Conservation (phyloP, 2,797 vertebrate genomes). For the Notamacropus eugenii region DNA sequence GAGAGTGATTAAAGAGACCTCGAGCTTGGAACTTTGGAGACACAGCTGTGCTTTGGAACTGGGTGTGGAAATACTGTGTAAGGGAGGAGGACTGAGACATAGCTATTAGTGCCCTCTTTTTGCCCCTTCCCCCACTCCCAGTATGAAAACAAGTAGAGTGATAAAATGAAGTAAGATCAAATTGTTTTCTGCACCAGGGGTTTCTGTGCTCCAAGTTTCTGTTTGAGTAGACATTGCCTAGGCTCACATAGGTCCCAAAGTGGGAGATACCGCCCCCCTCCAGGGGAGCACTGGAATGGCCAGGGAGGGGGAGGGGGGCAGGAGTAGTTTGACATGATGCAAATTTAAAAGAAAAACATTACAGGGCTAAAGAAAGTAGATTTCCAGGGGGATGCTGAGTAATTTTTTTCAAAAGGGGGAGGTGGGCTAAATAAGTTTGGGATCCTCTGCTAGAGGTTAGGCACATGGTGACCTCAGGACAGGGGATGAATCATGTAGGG, state of each 20-base stretch:
- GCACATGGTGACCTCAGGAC: neutral
- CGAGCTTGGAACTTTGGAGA: neutral
- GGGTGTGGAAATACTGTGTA: conserved; percentile 3
- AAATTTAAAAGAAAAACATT: too few relatives aligned
- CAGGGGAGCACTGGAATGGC: too few relatives aligned
- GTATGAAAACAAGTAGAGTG: neutral
- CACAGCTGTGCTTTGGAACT: neutral
- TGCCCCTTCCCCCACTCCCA: neutral
- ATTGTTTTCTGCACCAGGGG: neutral
- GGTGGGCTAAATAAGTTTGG: too few relatives aligned
- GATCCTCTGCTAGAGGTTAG: neutral
- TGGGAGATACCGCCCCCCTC: too few relatives aligned
- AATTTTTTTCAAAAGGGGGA: too few relatives aligned
- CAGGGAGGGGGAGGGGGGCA: too few relatives aligned
- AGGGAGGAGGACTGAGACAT: neutral
- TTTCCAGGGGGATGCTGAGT: too few relatives aligned
- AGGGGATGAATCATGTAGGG: neutral
- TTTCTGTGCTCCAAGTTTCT: neutral
- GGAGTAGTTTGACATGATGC: too few relatives aligned
- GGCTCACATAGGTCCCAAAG: too few relatives aligned
- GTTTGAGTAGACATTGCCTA: neutral
- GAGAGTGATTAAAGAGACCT: neutral
- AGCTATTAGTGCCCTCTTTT: neutral
- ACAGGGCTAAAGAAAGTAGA: too few relatives aligned
- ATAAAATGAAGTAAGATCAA: neutral